These are phyloP conservation scores for Rhinolophus sinicus DNA, from an alignment of 2,113 vertebrate species.

Conservation along the genomic window DNA sequence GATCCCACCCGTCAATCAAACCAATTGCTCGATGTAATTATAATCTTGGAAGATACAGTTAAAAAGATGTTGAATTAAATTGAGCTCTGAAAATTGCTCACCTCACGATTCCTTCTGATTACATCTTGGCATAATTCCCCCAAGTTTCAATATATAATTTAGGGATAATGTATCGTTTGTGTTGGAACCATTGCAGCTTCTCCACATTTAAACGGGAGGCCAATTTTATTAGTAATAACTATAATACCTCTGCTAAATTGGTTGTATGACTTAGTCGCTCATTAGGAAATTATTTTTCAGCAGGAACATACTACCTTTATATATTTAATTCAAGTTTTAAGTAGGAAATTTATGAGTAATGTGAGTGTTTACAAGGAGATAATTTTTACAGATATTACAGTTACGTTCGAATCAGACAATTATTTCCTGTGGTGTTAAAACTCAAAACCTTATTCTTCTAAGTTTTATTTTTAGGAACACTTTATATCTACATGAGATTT, in stretches of 20 bases:
- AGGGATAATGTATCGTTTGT: slow-evolving; percentile 70
- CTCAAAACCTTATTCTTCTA: slow-evolving; percentile 30
- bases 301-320: slow-evolving; percentile 54
- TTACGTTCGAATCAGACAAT: slow-evolving; percentile 19
- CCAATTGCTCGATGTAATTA: slow-evolving; percentile 66
- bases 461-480: not conserved
- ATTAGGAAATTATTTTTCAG: slow-evolving; percentile 76
- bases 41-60: slow-evolving; percentile 68
- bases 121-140: slow-evolving; percentile 68
- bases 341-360: slow-evolving; percentile 49
- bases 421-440: not conserved
- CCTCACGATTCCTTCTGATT: slow-evolving; percentile 78
- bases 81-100: slow-evolving; percentile 75
- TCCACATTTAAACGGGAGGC: slow-evolving; percentile 55
- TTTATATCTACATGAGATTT: not conserved
- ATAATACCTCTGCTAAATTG: slow-evolving; percentile 69
- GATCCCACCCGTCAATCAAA: slow-evolving; percentile 40
- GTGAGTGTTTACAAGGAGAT: slow-evolving; percentile 60
- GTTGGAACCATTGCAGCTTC: slow-evolving; percentile 19
- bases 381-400: not conserved
- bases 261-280: slow-evolving; percentile 54
- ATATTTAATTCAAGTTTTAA: slow-evolving; percentile 61
- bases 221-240: slow-evolving; percentile 76
- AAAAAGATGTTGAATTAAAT: slow-evolving; percentile 74
- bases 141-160: slow-evolving; percentile 75